phyloP scores from a whole-genome alignment of 2,888 invertebrate genomes.

The Dyspetes luteomarginatus region DNA sequence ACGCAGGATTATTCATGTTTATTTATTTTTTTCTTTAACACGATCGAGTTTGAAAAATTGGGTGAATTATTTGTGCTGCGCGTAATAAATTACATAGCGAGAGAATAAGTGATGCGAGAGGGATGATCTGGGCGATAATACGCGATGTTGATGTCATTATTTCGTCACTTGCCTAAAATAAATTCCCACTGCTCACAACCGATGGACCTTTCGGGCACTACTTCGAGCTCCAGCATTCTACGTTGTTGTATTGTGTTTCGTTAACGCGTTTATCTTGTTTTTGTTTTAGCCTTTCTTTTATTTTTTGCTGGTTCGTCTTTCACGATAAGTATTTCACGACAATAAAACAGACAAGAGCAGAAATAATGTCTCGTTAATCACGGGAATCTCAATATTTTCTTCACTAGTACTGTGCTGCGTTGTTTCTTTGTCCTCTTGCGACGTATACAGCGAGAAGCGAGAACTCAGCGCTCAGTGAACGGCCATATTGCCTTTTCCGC shows the following conservation, averaged over 20 bases:
- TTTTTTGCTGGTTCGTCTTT: background rate
- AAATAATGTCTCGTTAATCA: background rate
- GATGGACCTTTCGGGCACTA: conserved; percentile 96
- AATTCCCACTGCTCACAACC: conserved; percentile 99
- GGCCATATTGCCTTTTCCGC: conserved; percentile 83
- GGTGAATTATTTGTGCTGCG: conserved; percentile 41
- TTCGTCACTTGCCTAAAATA: conserved; percentile 91
- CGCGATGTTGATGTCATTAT: conserved; percentile 6
- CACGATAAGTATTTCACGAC: background rate
- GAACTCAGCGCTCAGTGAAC: conserved; percentile 78
- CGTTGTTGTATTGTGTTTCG: conserved; percentile 31
- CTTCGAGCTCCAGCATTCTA: conserved; percentile 97
- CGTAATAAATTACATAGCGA: conserved; percentile 70
- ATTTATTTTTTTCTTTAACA: no score
- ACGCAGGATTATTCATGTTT: no score
- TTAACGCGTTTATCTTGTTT: no score
- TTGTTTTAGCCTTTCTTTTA: background rate
- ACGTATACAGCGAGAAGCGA: conserved; percentile 69
- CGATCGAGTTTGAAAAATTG: background rate
- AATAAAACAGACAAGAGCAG: background rate
- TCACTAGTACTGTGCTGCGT: conserved; percentile 81
- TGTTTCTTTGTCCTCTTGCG: conserved; percentile 80
- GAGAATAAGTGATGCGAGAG: conserved; percentile 24
- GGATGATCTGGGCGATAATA: background rate
- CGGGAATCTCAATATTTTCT: background rate